Conservation (phyloP, 53 echinoderm and acorn worm species). For the Actinopyga echinites region DNA sequence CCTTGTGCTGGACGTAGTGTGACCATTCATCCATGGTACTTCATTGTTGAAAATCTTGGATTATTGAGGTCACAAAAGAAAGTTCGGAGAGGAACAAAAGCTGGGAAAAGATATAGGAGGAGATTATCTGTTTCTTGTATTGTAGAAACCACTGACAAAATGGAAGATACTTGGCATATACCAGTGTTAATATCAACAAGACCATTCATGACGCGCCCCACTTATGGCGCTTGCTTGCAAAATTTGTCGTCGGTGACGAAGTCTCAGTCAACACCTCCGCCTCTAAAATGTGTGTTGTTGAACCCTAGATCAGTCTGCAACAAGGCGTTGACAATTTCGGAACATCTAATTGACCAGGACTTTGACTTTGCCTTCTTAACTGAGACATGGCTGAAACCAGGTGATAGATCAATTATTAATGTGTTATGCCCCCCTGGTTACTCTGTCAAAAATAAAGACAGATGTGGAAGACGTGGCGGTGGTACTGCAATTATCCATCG, state of each 20-base stretch:
- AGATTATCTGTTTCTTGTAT: background rate
- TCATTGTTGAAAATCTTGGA: background rate
- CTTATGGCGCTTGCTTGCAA: no score
- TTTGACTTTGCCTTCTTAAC: conserved; percentile 13
- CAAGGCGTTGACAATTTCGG: background rate
- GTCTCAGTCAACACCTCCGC: no score
- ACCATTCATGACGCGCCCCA: no score
- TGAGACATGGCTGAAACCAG: background rate
- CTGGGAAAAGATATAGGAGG: background rate
- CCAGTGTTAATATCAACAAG: no score
- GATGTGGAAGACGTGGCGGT: background rate
- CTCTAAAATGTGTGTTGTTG: background rate
- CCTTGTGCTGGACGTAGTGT: no score
- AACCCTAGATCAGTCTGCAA: background rate
- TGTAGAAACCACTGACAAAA: background rate
- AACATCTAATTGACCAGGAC: background rate
- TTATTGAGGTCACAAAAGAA: background rate
- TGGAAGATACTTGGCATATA: no score
- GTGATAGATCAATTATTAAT: background rate
- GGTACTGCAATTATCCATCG: background rate
- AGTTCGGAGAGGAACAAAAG: background rate
- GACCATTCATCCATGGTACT: background rate
- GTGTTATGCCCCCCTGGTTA: background rate
- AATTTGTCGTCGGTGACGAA: no score
- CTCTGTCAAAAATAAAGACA: background rate